These are phyloP conservation scores for Platyura marginata DNA, from an alignment of 1,140 invertebrate species.

Conservation along the genomic window DNA sequence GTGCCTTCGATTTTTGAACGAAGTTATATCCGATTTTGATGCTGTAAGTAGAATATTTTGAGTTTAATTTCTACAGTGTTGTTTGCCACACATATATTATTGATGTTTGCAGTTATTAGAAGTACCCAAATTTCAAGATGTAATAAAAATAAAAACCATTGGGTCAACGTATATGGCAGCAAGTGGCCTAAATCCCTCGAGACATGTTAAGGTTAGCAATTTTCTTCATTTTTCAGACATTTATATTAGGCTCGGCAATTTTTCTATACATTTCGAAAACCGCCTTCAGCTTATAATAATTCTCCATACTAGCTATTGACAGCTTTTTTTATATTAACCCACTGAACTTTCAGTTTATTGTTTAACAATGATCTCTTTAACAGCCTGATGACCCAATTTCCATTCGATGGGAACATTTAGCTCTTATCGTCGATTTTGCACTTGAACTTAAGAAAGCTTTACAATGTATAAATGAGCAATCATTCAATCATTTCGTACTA, in stretches of 20 bases:
- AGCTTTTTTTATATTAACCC: no score
- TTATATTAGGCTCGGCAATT: no score
- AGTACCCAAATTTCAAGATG: slow-evolving; percentile 64
- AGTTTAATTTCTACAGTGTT: not conserved
- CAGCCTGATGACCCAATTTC: slow-evolving; percentile 46
- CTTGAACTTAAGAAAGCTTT: slow-evolving; percentile 75
- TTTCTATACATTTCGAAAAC: no score
- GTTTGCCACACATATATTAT: no score
- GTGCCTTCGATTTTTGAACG: slow-evolving; percentile 88
- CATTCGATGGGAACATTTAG: slow-evolving; percentile 67
- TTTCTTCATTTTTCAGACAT: no score
- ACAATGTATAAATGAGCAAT: slow-evolving; percentile 83
- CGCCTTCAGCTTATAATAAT: no score
- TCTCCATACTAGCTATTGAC: no score
- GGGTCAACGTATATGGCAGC: slow-evolving; percentile 96
- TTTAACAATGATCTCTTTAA: not conserved
- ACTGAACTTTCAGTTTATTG: no score
- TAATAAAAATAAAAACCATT: slow-evolving; percentile 97
- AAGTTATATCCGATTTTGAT: slow-evolving; percentile 97
- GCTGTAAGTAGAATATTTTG: slow-evolving; percentile 41
- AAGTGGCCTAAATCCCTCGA: slow-evolving; percentile 64
- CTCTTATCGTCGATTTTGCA: slow-evolving; percentile 74
- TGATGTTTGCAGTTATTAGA: slow-evolving; percentile 54
- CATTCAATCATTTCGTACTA: slow-evolving; percentile 87
- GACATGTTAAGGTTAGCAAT: slow-evolving; percentile 41